Conservation (phyloP, 1,140 invertebrate species). For the Panagrolaimus sp. region DNA sequence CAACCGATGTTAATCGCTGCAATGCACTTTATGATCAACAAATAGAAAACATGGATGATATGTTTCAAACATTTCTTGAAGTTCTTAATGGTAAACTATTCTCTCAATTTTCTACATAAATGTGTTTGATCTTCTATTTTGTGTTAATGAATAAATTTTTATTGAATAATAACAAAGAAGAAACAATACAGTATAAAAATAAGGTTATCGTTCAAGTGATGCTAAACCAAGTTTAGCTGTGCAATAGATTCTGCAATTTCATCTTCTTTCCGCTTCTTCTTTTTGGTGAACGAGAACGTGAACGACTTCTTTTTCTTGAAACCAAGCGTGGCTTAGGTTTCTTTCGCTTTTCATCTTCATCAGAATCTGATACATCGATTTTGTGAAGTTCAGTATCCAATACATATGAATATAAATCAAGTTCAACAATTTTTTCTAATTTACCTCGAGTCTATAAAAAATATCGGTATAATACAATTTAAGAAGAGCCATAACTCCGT, state of each 20-base stretch:
- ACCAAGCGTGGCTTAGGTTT: slow-evolving; percentile 59
- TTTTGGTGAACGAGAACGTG: slow-evolving; percentile 22
- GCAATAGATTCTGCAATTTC: slow-evolving; percentile 64
- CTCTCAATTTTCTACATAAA: no score
- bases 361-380: slow-evolving; percentile 38
- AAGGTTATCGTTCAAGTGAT: slow-evolving; percentile 58
- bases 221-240: slow-evolving; percentile 62
- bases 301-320: slow-evolving; percentile 29
- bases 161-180: no score
- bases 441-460: slow-evolving; percentile 51
- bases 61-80: no score
- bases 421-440: slow-evolving; percentile 49
- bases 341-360: slow-evolving; percentile 43
- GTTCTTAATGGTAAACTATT: no score
- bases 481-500: no score
- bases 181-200: no score
- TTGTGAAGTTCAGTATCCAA: slow-evolving; percentile 52
- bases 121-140: no score
- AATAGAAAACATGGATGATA: no score
- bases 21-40: no score
- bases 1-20: no score
- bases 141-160: no score
- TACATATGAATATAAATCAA: slow-evolving; percentile 44
- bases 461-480: slow-evolving; percentile 2
- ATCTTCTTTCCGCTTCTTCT: slow-evolving; percentile 20